phyloP scores from a whole-genome alignment of 1,140 invertebrate genomes.

The Drosophila quadrilineata region DNA sequence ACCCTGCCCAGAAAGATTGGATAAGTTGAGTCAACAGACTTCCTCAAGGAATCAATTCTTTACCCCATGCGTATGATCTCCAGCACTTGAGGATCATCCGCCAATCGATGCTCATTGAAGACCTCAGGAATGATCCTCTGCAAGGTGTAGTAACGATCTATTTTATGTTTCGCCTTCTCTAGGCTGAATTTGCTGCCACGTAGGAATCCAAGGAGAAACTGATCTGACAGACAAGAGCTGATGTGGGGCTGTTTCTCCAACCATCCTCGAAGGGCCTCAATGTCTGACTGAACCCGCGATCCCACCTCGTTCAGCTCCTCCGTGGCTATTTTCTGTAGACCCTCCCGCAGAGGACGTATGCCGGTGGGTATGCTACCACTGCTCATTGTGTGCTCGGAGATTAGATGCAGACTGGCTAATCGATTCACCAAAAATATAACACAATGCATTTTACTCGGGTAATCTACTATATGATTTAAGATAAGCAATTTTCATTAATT shows the following conservation, averaged over 20 bases:
- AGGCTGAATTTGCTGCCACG: conserved; percentile 86
- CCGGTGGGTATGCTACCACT: neutral
- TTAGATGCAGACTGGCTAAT: conserved; percentile 19
- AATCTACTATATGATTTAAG: conserved; percentile 3
- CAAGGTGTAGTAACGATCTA: conserved; percentile 85
- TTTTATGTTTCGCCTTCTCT: conserved; percentile 84
- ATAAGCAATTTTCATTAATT: conserved; percentile 17
- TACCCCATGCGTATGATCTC: conserved; percentile 82
- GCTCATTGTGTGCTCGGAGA: conserved; percentile 13
- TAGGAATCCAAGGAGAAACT: conserved; percentile 84
- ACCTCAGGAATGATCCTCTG: conserved; percentile 83
- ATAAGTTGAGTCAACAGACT: neutral
- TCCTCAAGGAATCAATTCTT: conserved; percentile 8
- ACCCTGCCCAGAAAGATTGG: conserved; percentile 40
- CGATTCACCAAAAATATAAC: neutral
- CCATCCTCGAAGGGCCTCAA: conserved; percentile 84
- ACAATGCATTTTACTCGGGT: conserved; percentile 17
- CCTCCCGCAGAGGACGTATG: conserved; percentile 38
- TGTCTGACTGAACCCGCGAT: conserved; percentile 82
- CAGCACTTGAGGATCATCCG: conserved; percentile 61
- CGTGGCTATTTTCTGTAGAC: conserved; percentile 74
- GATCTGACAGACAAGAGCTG: conserved; percentile 82
- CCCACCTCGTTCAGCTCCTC: conserved; percentile 85
- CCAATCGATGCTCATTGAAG: conserved; percentile 70
- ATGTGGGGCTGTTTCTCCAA: conserved; percentile 85